These are phyloP conservation scores for Hololepta plana DNA, from an alignment of 2,888 invertebrate species.

Conservation along the genomic window DNA sequence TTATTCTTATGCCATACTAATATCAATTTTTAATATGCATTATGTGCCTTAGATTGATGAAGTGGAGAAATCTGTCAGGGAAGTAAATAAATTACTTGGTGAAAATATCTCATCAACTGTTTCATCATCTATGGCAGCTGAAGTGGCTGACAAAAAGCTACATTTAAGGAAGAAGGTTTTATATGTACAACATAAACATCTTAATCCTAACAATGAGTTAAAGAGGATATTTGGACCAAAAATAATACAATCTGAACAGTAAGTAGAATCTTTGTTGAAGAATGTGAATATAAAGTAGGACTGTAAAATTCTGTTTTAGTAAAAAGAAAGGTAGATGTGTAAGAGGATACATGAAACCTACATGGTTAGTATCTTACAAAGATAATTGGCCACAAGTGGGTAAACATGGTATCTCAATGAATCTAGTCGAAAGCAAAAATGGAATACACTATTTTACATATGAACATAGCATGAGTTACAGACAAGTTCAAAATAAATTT, in stretches of 20 bases:
- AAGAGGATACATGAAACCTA: conserved; percentile 36
- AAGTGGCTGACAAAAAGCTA: too few species aligned
- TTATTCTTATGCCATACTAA: conserved; percentile 5
- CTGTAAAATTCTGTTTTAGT: conserved; percentile 14
- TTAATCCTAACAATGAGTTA: conserved; percentile 67
- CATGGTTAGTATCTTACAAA: conserved; percentile 49
- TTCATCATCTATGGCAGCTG: too few species aligned
- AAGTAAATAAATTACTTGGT: conserved; percentile 48
- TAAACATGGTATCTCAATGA: conserved; percentile 58
- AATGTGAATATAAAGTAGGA: neutral
- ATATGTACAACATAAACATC: conserved; percentile 45
- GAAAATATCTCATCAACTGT: too few species aligned
- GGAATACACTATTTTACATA: conserved; percentile 45
- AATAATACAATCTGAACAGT: conserved; percentile 47
- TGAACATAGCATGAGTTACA: conserved; percentile 57
- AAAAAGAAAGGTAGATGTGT: conserved; percentile 39
- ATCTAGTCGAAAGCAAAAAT: conserved; percentile 32
- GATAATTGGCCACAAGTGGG: conserved; percentile 53
- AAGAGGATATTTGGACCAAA: conserved; percentile 66
- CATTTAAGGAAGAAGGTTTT: conserved; percentile 31
- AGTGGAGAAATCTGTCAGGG: conserved; percentile 43
- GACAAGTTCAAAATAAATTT: conserved; percentile 51
- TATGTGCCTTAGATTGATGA: conserved; percentile 34
- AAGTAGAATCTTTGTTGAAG: conserved; percentile 5
- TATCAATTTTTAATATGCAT: conserved; percentile 2